Base-by-base conservation (phyloP, 2,797 vertebrate genomes). In the Melanotaenia boesemani region DNA sequence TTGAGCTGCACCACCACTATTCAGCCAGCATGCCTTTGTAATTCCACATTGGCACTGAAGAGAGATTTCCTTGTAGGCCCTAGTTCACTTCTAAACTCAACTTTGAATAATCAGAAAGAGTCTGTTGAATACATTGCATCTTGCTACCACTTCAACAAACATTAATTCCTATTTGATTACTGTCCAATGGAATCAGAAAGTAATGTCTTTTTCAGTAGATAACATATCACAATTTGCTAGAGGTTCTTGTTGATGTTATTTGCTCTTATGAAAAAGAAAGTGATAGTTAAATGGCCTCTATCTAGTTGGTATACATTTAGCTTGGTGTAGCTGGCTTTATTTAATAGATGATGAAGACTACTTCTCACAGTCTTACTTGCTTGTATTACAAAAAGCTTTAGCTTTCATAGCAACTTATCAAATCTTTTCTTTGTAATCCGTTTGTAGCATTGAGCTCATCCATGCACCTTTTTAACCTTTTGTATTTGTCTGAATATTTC, bases 401-500 rank as follows among this genome's bases (percentile, higher is more conserved):
- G 18, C 15, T 16, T 63, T 59, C 34, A 62, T 36, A 44, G 39
- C 18, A 22, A 1, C 16, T 66, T 32, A n/a, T 11, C 22, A 20
- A 11, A 28, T 69, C 37, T 26, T 11, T 41, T 39, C 32, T 64
- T 54, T 30, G 0, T 55, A 1, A 15, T 46, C 64, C 18, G 24
- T 16, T 20, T 57, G 63, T n/a, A 32, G 41, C 32, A 50, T 41
- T 58, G 56, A 75, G 67, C 32, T 70, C 48, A 63, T 56, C 46
- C 32, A 6, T 24, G 46, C 64, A 58, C 52, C 50, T 75, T 59
- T 63, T 22, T 46, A 24, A 46, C 54, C 54, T 34, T 13, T 58
- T 13, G 28, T 55, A 30, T 44, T 58, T 54, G 55, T 32, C 56
- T 77, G 55, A 58, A 67, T 56, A 58, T 26, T 50, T 68, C 28